Conservation (phyloP, 2,888 invertebrate species). For the Cephus nigrinus region DNA sequence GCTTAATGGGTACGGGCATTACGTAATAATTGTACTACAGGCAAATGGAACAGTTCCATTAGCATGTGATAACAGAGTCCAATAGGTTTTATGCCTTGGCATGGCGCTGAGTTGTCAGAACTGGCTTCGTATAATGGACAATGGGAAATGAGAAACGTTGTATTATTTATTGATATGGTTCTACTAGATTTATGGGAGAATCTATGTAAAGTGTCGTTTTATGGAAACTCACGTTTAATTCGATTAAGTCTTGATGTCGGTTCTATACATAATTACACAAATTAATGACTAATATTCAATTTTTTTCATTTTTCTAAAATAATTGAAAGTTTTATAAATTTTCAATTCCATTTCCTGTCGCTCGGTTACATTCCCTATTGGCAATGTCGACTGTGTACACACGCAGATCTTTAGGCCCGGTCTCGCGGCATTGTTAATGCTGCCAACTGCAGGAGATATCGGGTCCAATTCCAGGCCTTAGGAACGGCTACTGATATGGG, state of each 20-base stretch:
- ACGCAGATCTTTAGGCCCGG: conserved; percentile 20
- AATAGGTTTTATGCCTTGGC: not conserved
- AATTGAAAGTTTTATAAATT: not conserved
- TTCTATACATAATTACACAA: not conserved
- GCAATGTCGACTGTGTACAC: conserved; percentile 17
- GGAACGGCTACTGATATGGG: conserved; percentile 12
- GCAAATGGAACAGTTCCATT: conserved; percentile 31
- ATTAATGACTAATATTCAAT: not conserved
- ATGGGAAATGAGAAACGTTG: not conserved
- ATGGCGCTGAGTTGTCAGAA: not conserved
- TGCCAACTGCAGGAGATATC: conserved; percentile 16
- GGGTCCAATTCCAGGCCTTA: conserved; percentile 12
- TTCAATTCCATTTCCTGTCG: conserved; percentile 5
- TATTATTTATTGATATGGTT: not conserved
- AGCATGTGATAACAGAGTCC: conserved; percentile 25
- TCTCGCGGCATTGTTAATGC: conserved; percentile 30
- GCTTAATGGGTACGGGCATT: not conserved
- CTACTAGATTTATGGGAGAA: not conserved
- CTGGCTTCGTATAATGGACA: not conserved
- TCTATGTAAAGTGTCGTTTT: not conserved
- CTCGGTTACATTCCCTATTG: conserved; percentile 12
- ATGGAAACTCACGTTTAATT: not conserved
- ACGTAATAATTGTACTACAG: conserved; percentile 24
- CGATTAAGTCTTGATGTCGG: not conserved
- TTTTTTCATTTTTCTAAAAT: not conserved